phyloP scores from a whole-genome alignment of 2,113 vertebrate genomes.

The Lycaon pictus region DNA sequence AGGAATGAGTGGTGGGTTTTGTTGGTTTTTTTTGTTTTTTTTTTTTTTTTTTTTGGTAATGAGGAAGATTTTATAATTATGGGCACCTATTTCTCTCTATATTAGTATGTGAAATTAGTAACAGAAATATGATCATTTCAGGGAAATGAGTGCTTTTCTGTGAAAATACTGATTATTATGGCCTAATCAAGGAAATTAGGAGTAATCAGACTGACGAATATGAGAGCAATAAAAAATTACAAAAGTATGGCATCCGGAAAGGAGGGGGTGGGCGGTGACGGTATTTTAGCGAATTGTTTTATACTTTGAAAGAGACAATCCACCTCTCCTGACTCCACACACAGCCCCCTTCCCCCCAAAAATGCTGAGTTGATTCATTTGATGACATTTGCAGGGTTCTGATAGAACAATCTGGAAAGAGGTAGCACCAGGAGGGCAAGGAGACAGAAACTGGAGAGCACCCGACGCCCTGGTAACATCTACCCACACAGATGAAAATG shows the following conservation, averaged over 20 bases:
- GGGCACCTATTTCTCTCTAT: fast-evolving
- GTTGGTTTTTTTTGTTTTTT: too few species aligned
- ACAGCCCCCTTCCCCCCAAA: fast-evolving
- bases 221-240: fast-evolving
- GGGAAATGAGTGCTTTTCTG: neutral
- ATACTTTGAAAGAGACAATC: fast-evolving
- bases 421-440: fast-evolving
- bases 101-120: neutral
- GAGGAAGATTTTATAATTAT: neutral
- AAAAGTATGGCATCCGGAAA: fast-evolving
- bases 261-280: fast-evolving
- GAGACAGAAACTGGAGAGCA: too few species aligned
- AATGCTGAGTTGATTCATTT: fast-evolving
- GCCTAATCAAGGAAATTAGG: neutral
- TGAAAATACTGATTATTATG: neutral
- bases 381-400: fast-evolving
- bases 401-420: too few species aligned
- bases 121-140: neutral
- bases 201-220: fast-evolving
- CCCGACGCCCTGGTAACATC: neutral
- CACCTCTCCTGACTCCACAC: fast-evolving
- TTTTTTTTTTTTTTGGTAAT: too few species aligned
- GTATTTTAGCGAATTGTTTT: fast-evolving
- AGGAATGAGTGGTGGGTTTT: neutral
- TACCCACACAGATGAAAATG: fast-evolving